phyloP scores from a whole-genome alignment of 1,140 invertebrate species.

The Papilio aristodemus region DNA sequence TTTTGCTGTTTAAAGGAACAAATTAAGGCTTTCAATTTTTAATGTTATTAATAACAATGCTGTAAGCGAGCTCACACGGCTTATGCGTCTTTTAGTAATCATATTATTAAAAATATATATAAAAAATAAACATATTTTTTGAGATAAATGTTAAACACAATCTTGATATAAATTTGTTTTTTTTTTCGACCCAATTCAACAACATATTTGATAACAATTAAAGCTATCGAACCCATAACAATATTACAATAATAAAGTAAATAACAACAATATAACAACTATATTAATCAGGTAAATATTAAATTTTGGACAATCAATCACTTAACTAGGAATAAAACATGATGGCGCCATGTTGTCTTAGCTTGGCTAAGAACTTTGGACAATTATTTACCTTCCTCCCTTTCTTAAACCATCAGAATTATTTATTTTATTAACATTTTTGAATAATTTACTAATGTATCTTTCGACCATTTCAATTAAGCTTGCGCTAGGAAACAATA shows the following conservation, averaged over 20 bases:
- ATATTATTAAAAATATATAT: conserved; percentile 9
- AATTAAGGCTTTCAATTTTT: background rate
- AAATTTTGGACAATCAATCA: no score
- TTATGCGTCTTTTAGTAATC: conserved; percentile 7
- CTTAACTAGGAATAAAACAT: no score
- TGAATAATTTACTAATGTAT: no score
- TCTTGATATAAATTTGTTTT: conserved; percentile 26
- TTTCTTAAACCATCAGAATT: no score
- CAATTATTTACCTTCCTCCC: no score
- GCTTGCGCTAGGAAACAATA: no score
- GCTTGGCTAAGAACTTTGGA: no score
- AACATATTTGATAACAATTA: background rate
- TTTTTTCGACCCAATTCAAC: conserved; percentile 7
- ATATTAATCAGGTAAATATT: background rate
- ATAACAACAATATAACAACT: background rate
- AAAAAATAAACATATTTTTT: conserved; percentile 41
- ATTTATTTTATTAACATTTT: no score
- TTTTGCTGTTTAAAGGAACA: background rate
- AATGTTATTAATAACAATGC: background rate
- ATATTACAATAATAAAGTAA: background rate
- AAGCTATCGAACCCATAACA: conserved; percentile 8
- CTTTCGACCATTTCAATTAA: no score
- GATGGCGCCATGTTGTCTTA: no score
- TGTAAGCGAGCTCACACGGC: background rate
- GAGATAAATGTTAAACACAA: conserved; percentile 43